Percentiles rank a stretch among this genome's conserved stretches.
phyloP scores from a whole-genome alignment of 2,888 invertebrate species.

The Athrips mouffetella region DNA sequence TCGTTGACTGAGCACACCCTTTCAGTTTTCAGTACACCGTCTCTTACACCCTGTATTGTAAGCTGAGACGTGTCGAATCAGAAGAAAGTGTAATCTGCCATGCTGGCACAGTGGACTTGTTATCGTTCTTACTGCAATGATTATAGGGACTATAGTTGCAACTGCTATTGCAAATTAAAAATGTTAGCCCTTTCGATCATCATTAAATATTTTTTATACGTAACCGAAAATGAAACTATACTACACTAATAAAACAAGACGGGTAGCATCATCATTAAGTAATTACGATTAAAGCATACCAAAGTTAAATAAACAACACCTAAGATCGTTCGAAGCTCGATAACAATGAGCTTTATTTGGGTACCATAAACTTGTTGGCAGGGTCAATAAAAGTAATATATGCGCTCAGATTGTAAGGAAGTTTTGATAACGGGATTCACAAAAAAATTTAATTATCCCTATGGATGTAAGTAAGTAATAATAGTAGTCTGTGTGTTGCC shows the following conservation, averaged over 20 bases:
- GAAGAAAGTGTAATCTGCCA: no score
- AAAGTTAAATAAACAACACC: conserved; percentile 61
- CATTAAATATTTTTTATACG: not conserved
- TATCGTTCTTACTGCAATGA: no score
- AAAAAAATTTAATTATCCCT: not conserved
- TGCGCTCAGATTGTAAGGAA: not conserved
- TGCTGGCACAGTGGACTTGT: no score
- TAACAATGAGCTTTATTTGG: conserved; percentile 41
- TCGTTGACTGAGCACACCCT: no score
- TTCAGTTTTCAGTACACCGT: no score
- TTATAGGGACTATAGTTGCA: no score
- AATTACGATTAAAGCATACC: conserved; percentile 59
- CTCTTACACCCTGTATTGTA: no score
- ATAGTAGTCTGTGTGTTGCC: no score
- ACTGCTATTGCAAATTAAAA: no score
- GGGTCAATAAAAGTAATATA: not conserved
- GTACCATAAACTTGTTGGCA: conserved; percentile 10
- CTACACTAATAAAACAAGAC: conserved; percentile 42
- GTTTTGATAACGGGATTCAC: not conserved
- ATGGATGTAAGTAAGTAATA: no score
- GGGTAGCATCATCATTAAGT: conserved; percentile 50
- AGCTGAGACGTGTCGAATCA: no score
- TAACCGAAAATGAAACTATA: not conserved
- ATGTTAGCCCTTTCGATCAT: no score
- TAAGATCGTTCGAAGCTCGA: conserved; percentile 43